These are phyloP conservation scores for Meghimatium bilineatum DNA, from an alignment of 2,888 invertebrate genomes.

Conservation along the genomic window DNA sequence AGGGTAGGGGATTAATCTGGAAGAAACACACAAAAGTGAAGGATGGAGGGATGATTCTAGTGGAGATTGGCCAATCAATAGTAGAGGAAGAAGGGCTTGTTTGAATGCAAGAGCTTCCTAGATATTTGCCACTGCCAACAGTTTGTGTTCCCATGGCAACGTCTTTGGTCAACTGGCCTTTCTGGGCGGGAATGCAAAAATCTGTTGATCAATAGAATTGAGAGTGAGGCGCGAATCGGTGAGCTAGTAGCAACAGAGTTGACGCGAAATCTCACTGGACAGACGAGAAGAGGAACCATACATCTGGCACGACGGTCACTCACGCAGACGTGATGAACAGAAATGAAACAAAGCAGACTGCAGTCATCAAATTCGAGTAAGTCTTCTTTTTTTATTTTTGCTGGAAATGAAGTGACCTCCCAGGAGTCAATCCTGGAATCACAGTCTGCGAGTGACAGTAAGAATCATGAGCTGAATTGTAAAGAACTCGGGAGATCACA, in stretches of 20 bases:
- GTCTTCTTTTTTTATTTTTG: background rate
- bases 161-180: constrained; percentile 49
- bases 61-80: constrained; percentile 43
- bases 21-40: background rate
- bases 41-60: constrained; percentile 9
- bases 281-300: background rate
- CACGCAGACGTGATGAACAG: background rate
- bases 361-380: constrained; percentile 24
- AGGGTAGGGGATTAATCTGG: background rate
- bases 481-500: background rate
- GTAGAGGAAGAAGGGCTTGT: constrained; percentile 37
- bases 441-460: no score
- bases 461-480: background rate
- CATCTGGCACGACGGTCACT: background rate
- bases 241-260: constrained; percentile 31
- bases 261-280: constrained; percentile 1
- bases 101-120: constrained; percentile 36
- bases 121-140: constrained; percentile 41
- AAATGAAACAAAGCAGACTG: constrained; percentile 16
- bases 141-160: constrained; percentile 46
- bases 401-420: constrained; percentile 9
- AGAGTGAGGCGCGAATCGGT: constrained; percentile 36
- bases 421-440: background rate
- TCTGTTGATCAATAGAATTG: constrained; percentile 45
- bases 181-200: constrained; percentile 49